A percentile compares a stretch with the other conserved stretches of the same genome.
Evolutionary conservation across 2,888 invertebrate species (phyloP).

Genomic region (Mythimna ferrago): DNA sequence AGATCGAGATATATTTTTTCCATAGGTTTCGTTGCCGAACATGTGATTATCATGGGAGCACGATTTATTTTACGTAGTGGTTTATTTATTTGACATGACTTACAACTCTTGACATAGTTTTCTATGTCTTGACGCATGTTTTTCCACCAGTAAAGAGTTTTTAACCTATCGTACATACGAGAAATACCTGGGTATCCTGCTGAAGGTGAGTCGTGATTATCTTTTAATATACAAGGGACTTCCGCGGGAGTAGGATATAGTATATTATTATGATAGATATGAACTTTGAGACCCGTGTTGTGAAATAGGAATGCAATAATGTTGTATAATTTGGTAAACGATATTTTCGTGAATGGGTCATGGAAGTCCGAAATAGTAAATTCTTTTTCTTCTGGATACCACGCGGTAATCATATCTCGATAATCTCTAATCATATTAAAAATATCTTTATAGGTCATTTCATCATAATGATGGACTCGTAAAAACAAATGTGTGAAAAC

Average conservation of each 20-base stretch:
- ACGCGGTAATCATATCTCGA: no score
- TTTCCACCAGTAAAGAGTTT: neutral
- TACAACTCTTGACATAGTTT: neutral
- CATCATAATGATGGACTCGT: neutral
- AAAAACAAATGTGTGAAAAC: slow-evolving; percentile 14
- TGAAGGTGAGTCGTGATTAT: no score
- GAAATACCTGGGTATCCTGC: neutral
- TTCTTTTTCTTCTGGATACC: no score
- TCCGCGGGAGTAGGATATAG: neutral
- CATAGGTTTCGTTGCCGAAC: neutral
- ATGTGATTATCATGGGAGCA: neutral
- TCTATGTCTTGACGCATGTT: slow-evolving; percentile 3
- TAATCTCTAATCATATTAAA: neutral
- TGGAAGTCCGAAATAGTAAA: no score
- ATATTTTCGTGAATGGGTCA: no score
- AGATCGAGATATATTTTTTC: neutral
- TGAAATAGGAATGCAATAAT: neutral
- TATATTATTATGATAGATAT: neutral
- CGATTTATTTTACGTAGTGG: neutral
- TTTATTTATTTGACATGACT: neutral
- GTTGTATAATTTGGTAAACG: no score
- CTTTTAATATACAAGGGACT: neutral
- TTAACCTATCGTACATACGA: neutral
- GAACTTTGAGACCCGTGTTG: neutral
- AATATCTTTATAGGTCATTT: neutral